Percentiles rank a stretch among this genome's conserved stretches.
phyloP scores from a whole-genome alignment of 2,113 vertebrate species.

The Hippocampus comes region DNA sequence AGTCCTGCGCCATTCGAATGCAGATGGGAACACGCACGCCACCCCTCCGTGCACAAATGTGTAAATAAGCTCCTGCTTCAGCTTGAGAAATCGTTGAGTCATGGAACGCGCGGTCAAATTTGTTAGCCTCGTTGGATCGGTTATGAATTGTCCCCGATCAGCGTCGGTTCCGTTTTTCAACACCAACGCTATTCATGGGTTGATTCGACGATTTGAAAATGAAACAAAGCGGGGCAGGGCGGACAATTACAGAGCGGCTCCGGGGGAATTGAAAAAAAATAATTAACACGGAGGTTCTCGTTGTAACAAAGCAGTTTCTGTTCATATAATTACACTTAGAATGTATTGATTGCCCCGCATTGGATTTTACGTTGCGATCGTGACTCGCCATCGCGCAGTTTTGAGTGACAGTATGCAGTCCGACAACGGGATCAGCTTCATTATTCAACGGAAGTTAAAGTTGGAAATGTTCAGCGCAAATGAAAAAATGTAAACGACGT shows the following conservation, averaged over 20 bases:
- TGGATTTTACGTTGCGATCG: not conserved
- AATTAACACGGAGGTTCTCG: not conserved
- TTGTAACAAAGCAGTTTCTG: not conserved
- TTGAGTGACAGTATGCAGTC: not conserved
- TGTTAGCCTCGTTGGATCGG: not conserved
- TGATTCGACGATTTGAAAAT: not conserved
- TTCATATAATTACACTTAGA: not conserved
- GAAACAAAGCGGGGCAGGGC: not conserved
- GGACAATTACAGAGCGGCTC: not conserved
- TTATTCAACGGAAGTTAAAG: not conserved
- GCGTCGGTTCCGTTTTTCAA: not conserved
- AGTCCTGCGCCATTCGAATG: constrained; percentile 2
- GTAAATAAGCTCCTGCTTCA: constrained; percentile 7
- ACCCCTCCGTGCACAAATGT: constrained; percentile 5
- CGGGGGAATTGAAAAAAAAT: not conserved
- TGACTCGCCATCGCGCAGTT: not conserved
- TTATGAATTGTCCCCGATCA: not conserved
- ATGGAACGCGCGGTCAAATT: not conserved
- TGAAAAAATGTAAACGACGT: too few relatives aligned
- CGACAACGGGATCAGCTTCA: not conserved
- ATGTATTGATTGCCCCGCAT: not conserved
- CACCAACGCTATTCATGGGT: not conserved
- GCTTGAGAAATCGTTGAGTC: not conserved
- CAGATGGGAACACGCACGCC: not conserved
- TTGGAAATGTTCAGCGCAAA: not conserved